These are phyloP conservation scores for Cephalophus harveyi DNA, from an alignment of 2,113 vertebrate genomes.

Conservation along the genomic window DNA sequence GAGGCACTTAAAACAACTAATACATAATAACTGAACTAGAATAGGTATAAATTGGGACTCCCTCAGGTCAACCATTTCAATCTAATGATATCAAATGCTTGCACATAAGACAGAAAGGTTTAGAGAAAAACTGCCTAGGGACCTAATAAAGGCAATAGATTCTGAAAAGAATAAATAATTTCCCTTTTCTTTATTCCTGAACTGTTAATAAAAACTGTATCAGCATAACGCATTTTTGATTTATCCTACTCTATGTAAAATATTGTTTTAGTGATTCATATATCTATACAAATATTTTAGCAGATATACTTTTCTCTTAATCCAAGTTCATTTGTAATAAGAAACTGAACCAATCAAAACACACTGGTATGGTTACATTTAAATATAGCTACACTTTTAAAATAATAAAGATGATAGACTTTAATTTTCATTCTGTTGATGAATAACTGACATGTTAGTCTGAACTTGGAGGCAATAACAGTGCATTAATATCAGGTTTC, in stretches of 20 bases:
- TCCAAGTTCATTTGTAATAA: slow-evolving; percentile 40
- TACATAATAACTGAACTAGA: neutral
- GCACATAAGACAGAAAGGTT: neutral
- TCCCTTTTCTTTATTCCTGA: neutral
- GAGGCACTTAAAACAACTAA: neutral
- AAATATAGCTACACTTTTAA: slow-evolving; percentile 5
- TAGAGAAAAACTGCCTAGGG: neutral
- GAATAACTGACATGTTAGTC: neutral
- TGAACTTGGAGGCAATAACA: neutral
- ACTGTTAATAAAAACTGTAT: slow-evolving; percentile 11
- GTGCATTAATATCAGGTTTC: slow-evolving; percentile 13
- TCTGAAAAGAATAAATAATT: slow-evolving; percentile 36
- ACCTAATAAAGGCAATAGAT: neutral
- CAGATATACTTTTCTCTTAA: slow-evolving; percentile 36
- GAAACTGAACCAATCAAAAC: slow-evolving; percentile 54
- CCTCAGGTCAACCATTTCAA: neutral
- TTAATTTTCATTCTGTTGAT: slow-evolving; percentile 10
- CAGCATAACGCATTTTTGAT: slow-evolving; percentile 33
- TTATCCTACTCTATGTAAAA: slow-evolving; percentile 65
- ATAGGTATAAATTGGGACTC: neutral
- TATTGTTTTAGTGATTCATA: slow-evolving; percentile 59
- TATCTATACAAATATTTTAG: slow-evolving; percentile 61
- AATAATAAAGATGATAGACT: slow-evolving; percentile 14
- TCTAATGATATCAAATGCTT: neutral
- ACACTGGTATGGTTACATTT: neutral